These are phyloP conservation scores for Gerosis bhagava DNA, from an alignment of 2,888 invertebrate genomes.

Conservation along the genomic window DNA sequence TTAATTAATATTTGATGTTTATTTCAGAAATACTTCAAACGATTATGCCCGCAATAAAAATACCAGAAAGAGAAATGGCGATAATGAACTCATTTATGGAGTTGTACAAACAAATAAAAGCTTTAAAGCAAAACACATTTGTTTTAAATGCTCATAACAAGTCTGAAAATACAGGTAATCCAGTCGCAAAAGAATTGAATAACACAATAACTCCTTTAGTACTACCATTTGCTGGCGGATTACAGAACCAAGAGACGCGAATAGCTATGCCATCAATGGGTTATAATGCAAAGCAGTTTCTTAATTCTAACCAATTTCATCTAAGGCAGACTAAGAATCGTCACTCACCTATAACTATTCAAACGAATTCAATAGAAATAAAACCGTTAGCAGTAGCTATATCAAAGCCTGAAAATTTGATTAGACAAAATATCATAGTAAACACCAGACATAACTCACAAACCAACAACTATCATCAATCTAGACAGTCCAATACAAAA, in stretches of 20 bases:
- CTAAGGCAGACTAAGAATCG: background rate
- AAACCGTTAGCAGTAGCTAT: conserved; percentile 56
- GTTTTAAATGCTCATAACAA: conserved; percentile 21
- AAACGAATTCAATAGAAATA: conserved; percentile 61
- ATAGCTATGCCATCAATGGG: too few relatives aligned
- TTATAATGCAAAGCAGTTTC: conserved; percentile 2
- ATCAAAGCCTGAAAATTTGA: conserved; percentile 42
- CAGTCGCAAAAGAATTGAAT: too few relatives aligned
- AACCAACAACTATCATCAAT: background rate
- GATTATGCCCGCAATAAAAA: too few relatives aligned
- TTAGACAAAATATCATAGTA: conserved; percentile 59
- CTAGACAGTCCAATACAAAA: too few relatives aligned
- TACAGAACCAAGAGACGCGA: too few relatives aligned
- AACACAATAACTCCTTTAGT: too few relatives aligned
- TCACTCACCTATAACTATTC: conserved; percentile 48
- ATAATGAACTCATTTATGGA: conserved; percentile 49
- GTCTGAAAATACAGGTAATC: conserved; percentile 11
- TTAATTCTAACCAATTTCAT: conserved; percentile 1
- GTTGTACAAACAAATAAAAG: conserved; percentile 50
- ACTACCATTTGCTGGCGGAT: too few relatives aligned
- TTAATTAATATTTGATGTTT: background rate
- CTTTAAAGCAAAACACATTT: conserved; percentile 36
- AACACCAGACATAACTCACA: conserved; percentile 35
- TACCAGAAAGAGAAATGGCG: conserved; percentile 33
- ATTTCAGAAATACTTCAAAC: too few relatives aligned